A percentile compares a stretch with the other conserved stretches of the same genome.
These are phyloP conservation scores for Sprattus sprattus DNA, from an alignment of 2,113 vertebrate species.

Conservation along the genomic window DNA sequence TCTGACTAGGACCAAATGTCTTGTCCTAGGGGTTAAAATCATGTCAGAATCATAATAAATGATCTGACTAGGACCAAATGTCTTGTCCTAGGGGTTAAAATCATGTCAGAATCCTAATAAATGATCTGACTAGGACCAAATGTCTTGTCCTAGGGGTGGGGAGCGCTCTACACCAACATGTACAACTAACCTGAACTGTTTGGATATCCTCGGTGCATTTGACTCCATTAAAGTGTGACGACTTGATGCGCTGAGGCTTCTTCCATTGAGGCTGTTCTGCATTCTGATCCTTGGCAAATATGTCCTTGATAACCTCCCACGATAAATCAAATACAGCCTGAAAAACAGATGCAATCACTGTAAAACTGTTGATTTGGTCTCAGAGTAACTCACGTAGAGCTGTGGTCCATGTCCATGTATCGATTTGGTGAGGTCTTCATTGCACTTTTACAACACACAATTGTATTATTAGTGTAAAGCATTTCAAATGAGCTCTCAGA, in stretches of 20 bases:
- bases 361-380: neutral
- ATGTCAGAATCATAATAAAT: neutral
- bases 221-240: slow-evolving; percentile 80
- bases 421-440: no score
- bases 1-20: neutral
- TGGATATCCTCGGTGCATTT: slow-evolving; percentile 77
- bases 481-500: no score
- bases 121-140: neutral
- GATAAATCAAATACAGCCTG: slow-evolving; percentile 94
- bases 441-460: no score
- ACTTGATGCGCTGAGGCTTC: slow-evolving; percentile 79
- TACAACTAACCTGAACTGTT: slow-evolving; percentile 78
- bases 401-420: no score
- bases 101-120: neutral
- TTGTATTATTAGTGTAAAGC: no score
- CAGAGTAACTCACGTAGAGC: no score
- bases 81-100: neutral
- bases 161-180: neutral
- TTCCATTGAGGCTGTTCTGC: slow-evolving; percentile 87
- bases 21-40: neutral
- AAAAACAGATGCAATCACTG: slow-evolving; percentile 13
- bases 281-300: slow-evolving; percentile 89
- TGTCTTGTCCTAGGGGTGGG: neutral
- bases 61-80: neutral
- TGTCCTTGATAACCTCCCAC: slow-evolving; percentile 90